These are phyloP conservation scores for Chaetogeoica ovagalla DNA, from an alignment of 2,888 invertebrate species.

Conservation along the genomic window DNA sequence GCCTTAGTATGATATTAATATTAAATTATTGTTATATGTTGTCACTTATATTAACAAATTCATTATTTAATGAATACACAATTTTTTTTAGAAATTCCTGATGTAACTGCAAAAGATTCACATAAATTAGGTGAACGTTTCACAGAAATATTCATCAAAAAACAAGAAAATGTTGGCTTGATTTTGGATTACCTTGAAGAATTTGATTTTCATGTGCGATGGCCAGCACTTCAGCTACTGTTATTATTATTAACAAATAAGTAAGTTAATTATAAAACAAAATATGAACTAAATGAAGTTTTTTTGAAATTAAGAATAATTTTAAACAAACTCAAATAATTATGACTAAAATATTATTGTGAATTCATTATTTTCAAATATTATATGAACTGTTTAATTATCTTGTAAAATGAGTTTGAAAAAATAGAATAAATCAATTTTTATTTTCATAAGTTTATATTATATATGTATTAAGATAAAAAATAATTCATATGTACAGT, in stretches of 20 bases:
- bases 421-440: too few relatives aligned
- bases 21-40: neutral
- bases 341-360: neutral
- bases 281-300: too few relatives aligned
- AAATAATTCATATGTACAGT: too few relatives aligned
- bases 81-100: slow-evolving; percentile 57
- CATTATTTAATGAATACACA: too few relatives aligned
- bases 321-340: neutral
- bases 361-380: neutral
- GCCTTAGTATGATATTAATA: neutral
- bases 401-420: too few relatives aligned
- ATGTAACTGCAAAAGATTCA: slow-evolving; percentile 59
- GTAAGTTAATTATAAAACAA: slow-evolving; percentile 56
- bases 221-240: slow-evolving; percentile 86
- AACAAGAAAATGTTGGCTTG: slow-evolving; percentile 78
- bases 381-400: neutral
- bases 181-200: slow-evolving; percentile 87
- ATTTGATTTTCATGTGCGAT: slow-evolving; percentile 90
- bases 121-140: slow-evolving; percentile 85
- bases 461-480: too few relatives aligned
- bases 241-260: slow-evolving; percentile 82
- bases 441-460: too few relatives aligned
- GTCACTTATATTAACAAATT: neutral
- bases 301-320: neutral
- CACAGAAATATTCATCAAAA: slow-evolving; percentile 95